Base-by-base conservation (phyloP, 2,888 invertebrate genomes). In the Gari tellinella region DNA sequence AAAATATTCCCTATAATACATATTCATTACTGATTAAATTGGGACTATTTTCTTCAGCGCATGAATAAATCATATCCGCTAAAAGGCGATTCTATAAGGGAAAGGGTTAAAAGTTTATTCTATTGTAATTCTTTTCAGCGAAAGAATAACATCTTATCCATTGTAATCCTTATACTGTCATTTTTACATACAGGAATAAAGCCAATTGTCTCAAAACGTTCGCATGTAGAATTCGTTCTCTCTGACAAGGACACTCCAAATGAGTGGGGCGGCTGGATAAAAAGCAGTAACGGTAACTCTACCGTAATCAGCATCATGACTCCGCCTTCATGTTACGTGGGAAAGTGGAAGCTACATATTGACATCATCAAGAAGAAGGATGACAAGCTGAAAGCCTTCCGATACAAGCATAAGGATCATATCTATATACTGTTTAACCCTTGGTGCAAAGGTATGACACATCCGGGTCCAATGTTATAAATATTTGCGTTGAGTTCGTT, bases 351-450 rank as follows among this genome's bases (percentile, higher is more conserved):
- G 12, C 68, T 90, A 26, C 81, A 72, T 41, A 56, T 89, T n/a
- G 88, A 89, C 45, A 82, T 83, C 1, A 66, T 86, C 2, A 70
- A 80, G 41, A 76, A 67, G 60, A 69, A 48, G 12, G 72, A 80
- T 46, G 66, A 51, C 7, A 51, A 60, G 8, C 57, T 56, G 0
- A 37, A 49, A 15, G 64, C 82, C 2, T 80, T 53, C 43, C 66
- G 83, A 60, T 81, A 82, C 55, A 17, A 46, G 4, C 80, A 86
- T 48, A 60, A 72, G 67, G 94, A 95, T 58, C 94, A 63, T 4
- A 93, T 97, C 80, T 97, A 95, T 88, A 23, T 64, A 4, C 93
- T 98, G 2, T 97, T 96, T 90, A 98, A 97, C 92, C 96, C 97
- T 0, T 97, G 97, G 97, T 95, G 96, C 89, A 94, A 94, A 93